Base-by-base conservation (phyloP, 1,140 invertebrate species). In the Magallana angulata region DNA sequence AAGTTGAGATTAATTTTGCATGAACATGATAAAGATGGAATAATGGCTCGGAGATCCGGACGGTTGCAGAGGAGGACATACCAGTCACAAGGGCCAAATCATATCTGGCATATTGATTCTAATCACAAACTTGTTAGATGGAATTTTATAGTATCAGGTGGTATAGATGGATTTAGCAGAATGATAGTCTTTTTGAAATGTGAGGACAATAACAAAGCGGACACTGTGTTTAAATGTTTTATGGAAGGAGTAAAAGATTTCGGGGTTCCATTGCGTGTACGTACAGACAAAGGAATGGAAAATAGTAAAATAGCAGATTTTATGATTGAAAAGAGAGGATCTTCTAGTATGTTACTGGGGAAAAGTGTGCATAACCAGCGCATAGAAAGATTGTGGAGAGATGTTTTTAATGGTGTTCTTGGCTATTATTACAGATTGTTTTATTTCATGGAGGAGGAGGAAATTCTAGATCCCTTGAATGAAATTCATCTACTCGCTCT, bases 111-210 rank as follows among this genome's bases (percentile, higher is more conserved):
- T 58, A 58, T 89, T 12, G 85, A 90, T 56, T 88, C 87, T 24
- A 90, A 90, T 68, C 87, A 88, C 18, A 90, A 88, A 81, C 84
- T 90, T n/a, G 87, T 89, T 58, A 58, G 87, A 18, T 91, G 90
- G 91, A 18, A 83, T 12, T 85, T 91, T 80, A 57, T 91, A 7
- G 85, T 91, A 60, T 24, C 76, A 57, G 91, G 88, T 9, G 88
- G 88, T 14, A 90, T 91, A 24, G 87, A 91, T 84, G 90, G 91
- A 30, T 89, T 89, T 62, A 89, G 90, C 76, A 57, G 91, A 12
- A 30, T 87, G n/a, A 56, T 87, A 9, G 81, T 76, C 1, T 85
- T 81, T 81, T 82, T 90, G 18, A 58, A 83, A 36, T 90, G 89
- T 60, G 48, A 36, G 18, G 59, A 88, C 58, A 89, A 89, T 71